Conservation (phyloP, 1,140 invertebrate genomes). For the Plectrocnemia conspersa region DNA sequence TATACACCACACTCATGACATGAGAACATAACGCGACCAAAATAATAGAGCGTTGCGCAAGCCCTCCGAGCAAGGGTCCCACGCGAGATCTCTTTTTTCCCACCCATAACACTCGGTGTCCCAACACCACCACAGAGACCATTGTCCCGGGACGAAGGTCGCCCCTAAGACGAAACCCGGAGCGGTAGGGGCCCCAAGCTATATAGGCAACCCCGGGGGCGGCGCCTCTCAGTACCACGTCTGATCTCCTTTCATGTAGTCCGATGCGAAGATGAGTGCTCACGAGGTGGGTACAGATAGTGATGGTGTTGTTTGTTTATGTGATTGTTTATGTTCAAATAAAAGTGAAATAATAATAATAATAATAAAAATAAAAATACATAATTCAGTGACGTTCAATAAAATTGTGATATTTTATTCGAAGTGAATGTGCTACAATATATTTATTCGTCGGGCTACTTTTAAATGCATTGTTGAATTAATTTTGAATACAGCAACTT, state of each 20-base stretch:
- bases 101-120: constrained; percentile 29
- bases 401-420: too few species aligned
- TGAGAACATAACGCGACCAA: constrained; percentile 22
- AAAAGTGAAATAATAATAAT: too few species aligned
- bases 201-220: constrained; percentile 29
- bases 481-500: too few species aligned
- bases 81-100: constrained; percentile 26
- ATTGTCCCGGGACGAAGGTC: constrained; percentile 13
- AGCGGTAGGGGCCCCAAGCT: constrained; percentile 25
- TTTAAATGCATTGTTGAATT: too few species aligned
- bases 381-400: too few species aligned
- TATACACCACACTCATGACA: constrained; percentile 19
- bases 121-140: constrained; percentile 21
- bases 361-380: too few species aligned
- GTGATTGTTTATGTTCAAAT: constrained; percentile 24
- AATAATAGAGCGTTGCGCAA: constrained; percentile 30
- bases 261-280: constrained; percentile 30
- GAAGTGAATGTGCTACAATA: too few species aligned
- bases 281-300: constrained; percentile 31
- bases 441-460: too few species aligned
- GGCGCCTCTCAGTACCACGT: constrained; percentile 28
- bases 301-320: constrained; percentile 5
- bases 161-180: constrained; percentile 10
- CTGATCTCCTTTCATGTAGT: constrained; percentile 34
- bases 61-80: constrained; percentile 18